Conservation (phyloP, 2,113 vertebrate species). For the Dromiciops gliroides region DNA sequence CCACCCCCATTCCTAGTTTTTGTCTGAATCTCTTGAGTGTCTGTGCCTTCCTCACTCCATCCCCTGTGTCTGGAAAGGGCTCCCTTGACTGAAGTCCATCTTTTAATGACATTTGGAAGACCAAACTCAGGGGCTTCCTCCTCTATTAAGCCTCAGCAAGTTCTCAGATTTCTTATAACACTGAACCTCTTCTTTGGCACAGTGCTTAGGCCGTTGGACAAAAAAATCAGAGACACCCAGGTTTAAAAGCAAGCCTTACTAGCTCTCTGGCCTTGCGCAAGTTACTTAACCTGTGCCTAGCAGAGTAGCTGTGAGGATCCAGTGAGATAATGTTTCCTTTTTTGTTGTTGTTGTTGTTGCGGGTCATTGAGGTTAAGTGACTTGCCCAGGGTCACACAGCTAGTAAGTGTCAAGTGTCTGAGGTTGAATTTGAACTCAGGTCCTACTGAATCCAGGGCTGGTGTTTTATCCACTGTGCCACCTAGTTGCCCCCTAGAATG, state of each 20-base stretch:
- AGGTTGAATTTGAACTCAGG: too few species aligned
- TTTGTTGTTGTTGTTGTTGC: too few species aligned
- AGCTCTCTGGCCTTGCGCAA: neutral
- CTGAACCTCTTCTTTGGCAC: neutral
- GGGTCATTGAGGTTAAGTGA: too few species aligned
- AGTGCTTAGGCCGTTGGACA: neutral
- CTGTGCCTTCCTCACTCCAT: neutral
- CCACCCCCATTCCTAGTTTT: rapidly evolving
- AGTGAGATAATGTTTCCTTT: neutral
- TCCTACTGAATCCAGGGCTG: too few species aligned
- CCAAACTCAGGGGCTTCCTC: neutral
- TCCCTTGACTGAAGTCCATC: neutral
- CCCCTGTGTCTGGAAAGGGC: neutral
- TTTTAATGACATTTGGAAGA: neutral
- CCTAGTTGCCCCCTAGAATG: too few species aligned
- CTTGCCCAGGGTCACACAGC: too few species aligned
- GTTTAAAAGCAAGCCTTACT: neutral
- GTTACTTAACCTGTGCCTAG: too few species aligned
- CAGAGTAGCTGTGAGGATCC: neutral
- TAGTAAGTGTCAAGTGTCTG: too few species aligned
- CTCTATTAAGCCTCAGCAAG: neutral
- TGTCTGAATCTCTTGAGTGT: neutral
- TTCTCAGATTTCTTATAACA: neutral
- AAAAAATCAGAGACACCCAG: neutral
- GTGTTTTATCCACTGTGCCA: too few species aligned